Percentiles rank a stretch among this genome's conserved stretches.
These are phyloP conservation scores for Gryllus bimaculatus DNA, from an alignment of 1,140 invertebrate species.

Conservation along the genomic window DNA sequence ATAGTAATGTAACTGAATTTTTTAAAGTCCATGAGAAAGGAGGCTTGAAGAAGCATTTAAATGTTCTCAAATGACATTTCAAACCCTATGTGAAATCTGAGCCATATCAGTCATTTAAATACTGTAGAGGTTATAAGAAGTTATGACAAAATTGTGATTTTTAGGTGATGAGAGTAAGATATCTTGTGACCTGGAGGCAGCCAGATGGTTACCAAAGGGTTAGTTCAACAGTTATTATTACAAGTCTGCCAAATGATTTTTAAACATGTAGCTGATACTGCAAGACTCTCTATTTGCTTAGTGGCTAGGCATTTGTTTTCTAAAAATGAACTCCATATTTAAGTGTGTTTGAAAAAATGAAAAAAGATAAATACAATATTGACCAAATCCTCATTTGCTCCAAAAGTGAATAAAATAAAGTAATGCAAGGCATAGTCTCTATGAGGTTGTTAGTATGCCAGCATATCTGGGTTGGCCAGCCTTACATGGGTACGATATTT, in stretches of 20 bases:
- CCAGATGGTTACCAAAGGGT: neutral
- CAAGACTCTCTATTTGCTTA: constrained; percentile 15
- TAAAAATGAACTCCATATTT: neutral
- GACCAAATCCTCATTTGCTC: constrained; percentile 15
- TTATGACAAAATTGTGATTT: constrained; percentile 11
- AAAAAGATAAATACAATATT: constrained; percentile 6
- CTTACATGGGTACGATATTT: constrained; percentile 21
- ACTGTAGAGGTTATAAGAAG: constrained; percentile 14
- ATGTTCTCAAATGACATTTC: constrained; percentile 15
- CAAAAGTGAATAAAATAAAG: constrained; percentile 8
- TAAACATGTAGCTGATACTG: neutral
- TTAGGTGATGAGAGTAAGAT: neutral
- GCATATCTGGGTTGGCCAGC: constrained; percentile 9
- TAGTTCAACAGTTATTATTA: neutral
- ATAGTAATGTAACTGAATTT: neutral
- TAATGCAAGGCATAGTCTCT: neutral
- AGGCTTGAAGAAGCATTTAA: neutral
- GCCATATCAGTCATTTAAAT: constrained; percentile 20
- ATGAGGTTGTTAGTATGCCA: constrained; percentile 10
- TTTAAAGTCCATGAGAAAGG: neutral
- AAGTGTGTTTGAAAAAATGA: neutral
- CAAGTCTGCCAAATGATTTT: constrained; percentile 1
- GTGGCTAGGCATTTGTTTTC: constrained; percentile 9
- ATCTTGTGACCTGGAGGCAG: neutral
- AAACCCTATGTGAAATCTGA: constrained; percentile 9